Base-by-base conservation (phyloP, 2,888 invertebrate species). In the Axea sp. region DNA sequence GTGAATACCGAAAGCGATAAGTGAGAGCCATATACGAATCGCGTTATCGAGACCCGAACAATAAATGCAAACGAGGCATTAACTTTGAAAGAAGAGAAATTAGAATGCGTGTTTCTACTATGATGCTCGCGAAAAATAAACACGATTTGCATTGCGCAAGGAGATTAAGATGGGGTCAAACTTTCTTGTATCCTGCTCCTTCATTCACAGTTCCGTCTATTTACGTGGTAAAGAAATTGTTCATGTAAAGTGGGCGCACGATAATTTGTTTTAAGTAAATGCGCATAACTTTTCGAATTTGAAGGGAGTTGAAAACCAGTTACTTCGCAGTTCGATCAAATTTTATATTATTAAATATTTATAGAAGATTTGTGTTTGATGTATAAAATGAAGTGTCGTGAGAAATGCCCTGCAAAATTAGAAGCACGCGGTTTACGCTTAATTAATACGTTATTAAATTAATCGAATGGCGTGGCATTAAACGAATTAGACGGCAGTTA, bases 101-200 rank as follows among this genome's bases (percentile, higher is more conserved):
- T 60, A 73, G 41, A 59, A 73, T 67, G 47, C 35, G 60, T 60
- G 47, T 62, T 53, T 39, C 55, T 49, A 24, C 31, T 53, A 60
- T 62, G 55, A 71, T 62, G 55, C 26, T 60, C 30, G 45, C 30
- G 60, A 53, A 73, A 45, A 73, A 60, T 65, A 67, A 65, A 45
- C 67, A 35, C 53, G 31, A 67, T 73, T 73, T 60, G 73, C 41
- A 73, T 67, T 15, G 64, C 55, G 19, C 22, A 1, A 9, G 19
- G 31, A 57, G 59, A 73, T 60, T 53, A 55, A 73, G 45, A 53
- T 43, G 35, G 59, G 57, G 51, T 59, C 33, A 51, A 73, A 67
- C 53, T 67, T 73, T 60, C 51, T 31, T 39, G 60, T 55, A 41
- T 71, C 55, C 41, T 11, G n/a, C 33, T 62, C 28, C 30, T 7